Evolutionary conservation across 2,797 vertebrate genomes (phyloP).

Genomic region (Buphagus erythrorhynchus): DNA sequence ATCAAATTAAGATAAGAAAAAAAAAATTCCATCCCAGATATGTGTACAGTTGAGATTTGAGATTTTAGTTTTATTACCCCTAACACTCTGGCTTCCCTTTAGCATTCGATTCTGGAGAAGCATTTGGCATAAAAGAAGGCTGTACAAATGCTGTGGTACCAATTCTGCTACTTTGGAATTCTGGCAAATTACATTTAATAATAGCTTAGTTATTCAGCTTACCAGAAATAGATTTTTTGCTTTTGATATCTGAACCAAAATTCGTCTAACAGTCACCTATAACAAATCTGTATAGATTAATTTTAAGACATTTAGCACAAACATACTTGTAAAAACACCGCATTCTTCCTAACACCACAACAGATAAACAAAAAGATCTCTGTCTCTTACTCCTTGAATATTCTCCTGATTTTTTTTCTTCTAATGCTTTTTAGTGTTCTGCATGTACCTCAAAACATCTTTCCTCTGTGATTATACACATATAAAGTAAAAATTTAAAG

Average conservation of each 20-base stretch:
- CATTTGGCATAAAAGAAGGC: not conserved
- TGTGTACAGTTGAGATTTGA: not conserved
- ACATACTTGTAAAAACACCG: not conserved
- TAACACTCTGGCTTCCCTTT: not conserved
- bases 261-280: not conserved
- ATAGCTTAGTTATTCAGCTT: not conserved
- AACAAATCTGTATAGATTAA: not conserved
- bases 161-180: not conserved
- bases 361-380: not conserved
- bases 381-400: not conserved
- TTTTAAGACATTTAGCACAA: not conserved
- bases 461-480: not conserved
- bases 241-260: not conserved
- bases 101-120: not conserved
- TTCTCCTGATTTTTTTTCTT: not conserved
- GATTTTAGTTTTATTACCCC: not conserved
- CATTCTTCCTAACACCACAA: not conserved
- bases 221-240: not conserved
- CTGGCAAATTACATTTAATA: not conserved
- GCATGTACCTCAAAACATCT: not conserved
- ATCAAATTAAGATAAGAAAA: not conserved
- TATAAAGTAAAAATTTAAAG: not conserved
- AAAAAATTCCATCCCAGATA: not conserved
- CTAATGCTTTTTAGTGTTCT: not conserved
- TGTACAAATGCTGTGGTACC: not conserved